A percentile compares a stretch with the other conserved stretches of the same genome.
Conservation (phyloP, 2,888 invertebrate species). For the Parnassius orleans region DNA sequence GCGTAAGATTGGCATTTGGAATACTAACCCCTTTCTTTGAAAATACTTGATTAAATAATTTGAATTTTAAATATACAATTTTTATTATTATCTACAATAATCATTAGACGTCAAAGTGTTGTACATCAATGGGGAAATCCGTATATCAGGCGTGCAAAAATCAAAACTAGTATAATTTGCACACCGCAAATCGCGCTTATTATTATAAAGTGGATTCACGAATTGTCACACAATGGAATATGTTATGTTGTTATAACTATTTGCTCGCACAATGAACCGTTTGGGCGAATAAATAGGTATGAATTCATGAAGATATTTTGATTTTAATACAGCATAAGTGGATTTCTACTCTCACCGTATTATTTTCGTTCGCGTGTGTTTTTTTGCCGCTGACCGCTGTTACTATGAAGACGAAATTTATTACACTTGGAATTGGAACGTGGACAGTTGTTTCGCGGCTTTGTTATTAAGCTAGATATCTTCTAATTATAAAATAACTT, state of each 20-base stretch:
- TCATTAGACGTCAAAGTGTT: background rate
- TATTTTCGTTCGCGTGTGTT: slow-evolving; percentile 3
- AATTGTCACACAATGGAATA: slow-evolving; percentile 37
- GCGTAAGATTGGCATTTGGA: too few species aligned
- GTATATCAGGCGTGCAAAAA: slow-evolving; percentile 42
- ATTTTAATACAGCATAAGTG: slow-evolving; percentile 8
- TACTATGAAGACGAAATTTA: background rate
- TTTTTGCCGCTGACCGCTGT: background rate
- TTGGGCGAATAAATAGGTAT: too few species aligned
- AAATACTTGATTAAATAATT: too few species aligned
- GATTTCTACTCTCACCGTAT: slow-evolving; percentile 26
- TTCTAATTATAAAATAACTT: too few species aligned
- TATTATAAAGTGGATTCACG: slow-evolving; percentile 54
- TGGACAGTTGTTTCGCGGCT: background rate
- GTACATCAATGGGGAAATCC: background rate
- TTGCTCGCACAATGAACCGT: too few species aligned
- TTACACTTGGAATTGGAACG: background rate
- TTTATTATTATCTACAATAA: too few species aligned
- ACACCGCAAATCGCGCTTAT: slow-evolving; percentile 52
- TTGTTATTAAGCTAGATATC: too few species aligned
- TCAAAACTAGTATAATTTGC: slow-evolving; percentile 49
- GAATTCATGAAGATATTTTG: too few species aligned
- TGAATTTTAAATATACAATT: too few species aligned
- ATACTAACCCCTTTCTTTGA: too few species aligned
- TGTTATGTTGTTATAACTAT: too few species aligned